Base-by-base conservation (phyloP, 2,888 invertebrate genomes). In the Lamellibrachia columna region DNA sequence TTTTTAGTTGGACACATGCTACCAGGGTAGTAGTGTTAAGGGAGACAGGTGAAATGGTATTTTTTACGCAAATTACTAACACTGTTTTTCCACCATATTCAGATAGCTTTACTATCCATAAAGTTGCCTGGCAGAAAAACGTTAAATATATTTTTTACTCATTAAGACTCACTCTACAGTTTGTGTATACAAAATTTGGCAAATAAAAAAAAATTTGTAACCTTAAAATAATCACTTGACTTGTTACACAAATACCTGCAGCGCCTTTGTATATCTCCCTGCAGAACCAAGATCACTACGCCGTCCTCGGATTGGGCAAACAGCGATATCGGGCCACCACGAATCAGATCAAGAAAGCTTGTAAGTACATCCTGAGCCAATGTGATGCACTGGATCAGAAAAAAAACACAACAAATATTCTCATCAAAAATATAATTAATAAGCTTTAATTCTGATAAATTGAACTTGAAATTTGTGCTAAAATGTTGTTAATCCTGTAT, bases 281-380 rank as follows among this genome's bases (percentile, higher is more conserved):
- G 58, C 95, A 97, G 97, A 98, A 98, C 95, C 99, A 99, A 97
- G 99, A 99, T 97, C 99, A 99, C 96, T 99, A 99, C 97, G 98
- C 98, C 90, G 99, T 99, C 28, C 97, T 99, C 93, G 99, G 99
- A 92, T 97, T 99, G 95, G 98, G 98, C 95, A 98, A 98, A 94
- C 97, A 98, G 92, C 97, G 99, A 93, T 98, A 98, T 96, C 98
- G 98, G 96, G 99, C 99, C 0, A 98, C 98, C 0, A 98, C 99
- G 95, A 98, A 99, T 93, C 98, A 99, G 95, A 98, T 99, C 94
- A 98, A 99, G 96, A 98, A 98, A 95, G 99, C 99, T 53, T 99
- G 99, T 97, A 97, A 98, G 97, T 97, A 55, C 52, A 15, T 15
- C 28, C 6, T 91, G 91, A 91, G 15, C 53, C 7, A 90, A 90